Evolutionary conservation across 2,888 invertebrate species (phyloP), one percentile per base, ranked within the genome.

Genomic region (Drosophila macrothrix): DNA sequence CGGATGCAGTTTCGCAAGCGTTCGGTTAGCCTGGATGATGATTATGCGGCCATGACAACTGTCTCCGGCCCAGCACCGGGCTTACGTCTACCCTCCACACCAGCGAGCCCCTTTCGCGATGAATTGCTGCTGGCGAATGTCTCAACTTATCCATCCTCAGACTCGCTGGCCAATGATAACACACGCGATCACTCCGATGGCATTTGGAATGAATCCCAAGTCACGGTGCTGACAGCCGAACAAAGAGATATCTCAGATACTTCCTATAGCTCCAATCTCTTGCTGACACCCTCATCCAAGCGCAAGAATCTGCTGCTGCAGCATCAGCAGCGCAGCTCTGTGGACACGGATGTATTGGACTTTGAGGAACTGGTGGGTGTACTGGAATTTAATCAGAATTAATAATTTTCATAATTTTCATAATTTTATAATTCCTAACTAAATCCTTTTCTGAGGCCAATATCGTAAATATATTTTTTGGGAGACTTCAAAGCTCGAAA

Each of bases 131-230:
- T 94, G 59, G 93, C 94, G 50, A 97, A 96, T 92, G 96, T 96
- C 53, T 94, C 94, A 61, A 94, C 94, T 46, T 97, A 97, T 93
- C 97, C 96, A 56, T 97, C 97, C 39, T 97, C 96, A 85, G 97
- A 97, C 93, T 97, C 97, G 16, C 93, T 97, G 76, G 95, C 96
- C n/a, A 96, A 96, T 82, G 97, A 97, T 91, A 84, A 94, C 59
- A 96, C 95, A 35, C 94, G 96, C 90, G 97, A 97, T 92, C 97
- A 97, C 92, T 97, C 97, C 55, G 97, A 97, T 91, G 96, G 97
- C 59, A 96, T 97, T 90, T 97, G 97, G 97, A 97, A 97, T 93
- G 97, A 97, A 94, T 97, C 97, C 16, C 97, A 97, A 94, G 96
- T 96, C 12, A 97, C 97, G 1, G 96, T 97, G 22, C 94, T 97